Conservation (phyloP, 2,113 vertebrate species). For the Serranochromis macrocephalus region DNA sequence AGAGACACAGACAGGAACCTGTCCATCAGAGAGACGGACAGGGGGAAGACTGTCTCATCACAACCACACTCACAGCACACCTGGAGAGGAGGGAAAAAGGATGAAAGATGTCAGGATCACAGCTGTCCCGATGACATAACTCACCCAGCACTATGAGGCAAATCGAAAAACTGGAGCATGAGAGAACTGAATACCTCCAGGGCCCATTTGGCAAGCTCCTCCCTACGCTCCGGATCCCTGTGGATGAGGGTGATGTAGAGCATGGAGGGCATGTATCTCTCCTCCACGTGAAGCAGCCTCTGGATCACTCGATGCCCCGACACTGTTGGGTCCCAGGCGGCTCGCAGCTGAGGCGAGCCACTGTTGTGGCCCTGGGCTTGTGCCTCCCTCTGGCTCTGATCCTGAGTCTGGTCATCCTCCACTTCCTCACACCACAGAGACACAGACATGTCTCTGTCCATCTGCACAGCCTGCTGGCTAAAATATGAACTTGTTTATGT, state of each 20-base stretch:
- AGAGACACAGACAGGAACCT: slow-evolving; percentile 64
- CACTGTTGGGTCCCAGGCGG: slow-evolving; percentile 67
- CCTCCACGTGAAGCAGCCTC: slow-evolving; percentile 68
- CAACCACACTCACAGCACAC: slow-evolving; percentile 72
- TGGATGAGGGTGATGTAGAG: slow-evolving; percentile 70
- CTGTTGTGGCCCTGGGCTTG: neutral
- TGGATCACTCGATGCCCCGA: slow-evolving; percentile 70
- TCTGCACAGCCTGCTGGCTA: neutral
- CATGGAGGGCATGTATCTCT: slow-evolving; percentile 67
- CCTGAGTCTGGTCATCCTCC: slow-evolving; percentile 27
- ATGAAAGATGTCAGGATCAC: neutral
- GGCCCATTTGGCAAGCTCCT: slow-evolving; percentile 72
- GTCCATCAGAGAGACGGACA: slow-evolving; percentile 73
- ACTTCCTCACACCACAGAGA: slow-evolving; percentile 75
- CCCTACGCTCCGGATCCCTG: slow-evolving; percentile 66
- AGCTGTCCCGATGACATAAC: neutral
- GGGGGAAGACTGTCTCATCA: slow-evolving; percentile 71
- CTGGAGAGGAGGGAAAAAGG: slow-evolving; percentile 15
- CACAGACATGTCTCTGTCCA: slow-evolving; percentile 44
- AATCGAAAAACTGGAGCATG: neutral
- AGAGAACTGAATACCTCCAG: slow-evolving; percentile 63
- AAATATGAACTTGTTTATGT: neutral
- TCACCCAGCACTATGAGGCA: neutral
- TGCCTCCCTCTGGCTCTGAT: neutral
- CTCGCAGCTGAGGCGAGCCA: slow-evolving; percentile 42